Evolutionary conservation across 2,113 vertebrate genomes (phyloP).

Genomic region (Hypomesus transpacificus): DNA sequence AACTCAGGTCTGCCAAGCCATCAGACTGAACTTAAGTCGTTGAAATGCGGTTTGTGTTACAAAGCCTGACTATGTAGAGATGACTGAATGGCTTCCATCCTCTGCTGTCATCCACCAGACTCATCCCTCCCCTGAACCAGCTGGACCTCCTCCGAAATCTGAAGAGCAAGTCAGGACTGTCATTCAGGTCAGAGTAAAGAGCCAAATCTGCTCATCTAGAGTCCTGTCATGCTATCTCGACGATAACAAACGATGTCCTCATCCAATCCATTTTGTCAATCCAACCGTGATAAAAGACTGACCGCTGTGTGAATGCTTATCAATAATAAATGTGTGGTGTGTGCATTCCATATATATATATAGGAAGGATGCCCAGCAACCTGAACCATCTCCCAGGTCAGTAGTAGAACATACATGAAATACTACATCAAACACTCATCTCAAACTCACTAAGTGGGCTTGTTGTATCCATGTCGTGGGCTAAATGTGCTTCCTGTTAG

Average conservation of each 20-base stretch:
- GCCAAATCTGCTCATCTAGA: neutral
- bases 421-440: neutral
- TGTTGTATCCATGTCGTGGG: no score
- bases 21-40: no score
- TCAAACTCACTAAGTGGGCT: no score
- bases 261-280: no score
- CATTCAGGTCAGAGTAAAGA: constrained; percentile 83
- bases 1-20: no score
- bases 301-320: constrained; percentile 9
- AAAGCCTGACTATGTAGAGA: no score
- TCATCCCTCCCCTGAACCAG: constrained; percentile 96
- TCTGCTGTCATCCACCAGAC: constrained; percentile 61
- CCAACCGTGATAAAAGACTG: no score
- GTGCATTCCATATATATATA: constrained; percentile 25
- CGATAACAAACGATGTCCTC: no score
- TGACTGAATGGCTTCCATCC: no score
- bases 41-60: no score
- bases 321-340: neutral
- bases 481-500: neutral
- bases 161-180: constrained; percentile 95
- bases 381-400: constrained; percentile 90
- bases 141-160: constrained; percentile 92
- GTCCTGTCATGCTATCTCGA: no score
- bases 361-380: constrained; percentile 88
- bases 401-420: constrained; percentile 47